Percentiles rank a stretch among this genome's conserved stretches.
Conservation (phyloP, 2,797 vertebrate species). For the Tangara arthus region DNA sequence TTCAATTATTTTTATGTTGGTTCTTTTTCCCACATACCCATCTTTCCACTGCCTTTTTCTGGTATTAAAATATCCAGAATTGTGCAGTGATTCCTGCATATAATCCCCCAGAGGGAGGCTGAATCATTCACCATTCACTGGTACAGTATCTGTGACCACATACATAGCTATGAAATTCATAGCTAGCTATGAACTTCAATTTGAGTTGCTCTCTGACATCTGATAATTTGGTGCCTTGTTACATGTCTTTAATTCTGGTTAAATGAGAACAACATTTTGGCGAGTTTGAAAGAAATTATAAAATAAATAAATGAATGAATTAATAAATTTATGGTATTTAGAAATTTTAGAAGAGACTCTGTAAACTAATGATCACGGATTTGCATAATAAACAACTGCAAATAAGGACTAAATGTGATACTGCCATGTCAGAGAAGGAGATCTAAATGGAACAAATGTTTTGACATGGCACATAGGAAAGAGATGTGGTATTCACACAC, state of each 20-base stretch:
- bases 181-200: not conserved
- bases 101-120: not conserved
- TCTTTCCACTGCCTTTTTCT: not conserved
- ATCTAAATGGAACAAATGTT: not conserved
- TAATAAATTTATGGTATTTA: not conserved
- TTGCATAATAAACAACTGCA: not conserved
- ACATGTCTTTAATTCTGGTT: not conserved
- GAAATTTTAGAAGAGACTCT: not conserved
- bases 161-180: not conserved
- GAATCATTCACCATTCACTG: not conserved
- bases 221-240: not conserved
- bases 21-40: not conserved
- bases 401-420: not conserved
- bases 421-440: not conserved
- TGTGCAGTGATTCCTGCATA: not conserved
- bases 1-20: not conserved
- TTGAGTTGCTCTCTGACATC: not conserved
- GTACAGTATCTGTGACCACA: not conserved
- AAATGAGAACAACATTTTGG: not conserved
- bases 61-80: not conserved
- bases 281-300: not conserved
- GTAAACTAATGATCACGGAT: not conserved
- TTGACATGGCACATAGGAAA: not conserved
- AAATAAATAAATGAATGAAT: not conserved
- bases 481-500: not conserved